Evolutionary conservation across 2,797 vertebrate genomes (phyloP).

Genomic region (Sebastiscus albofasciatus): DNA sequence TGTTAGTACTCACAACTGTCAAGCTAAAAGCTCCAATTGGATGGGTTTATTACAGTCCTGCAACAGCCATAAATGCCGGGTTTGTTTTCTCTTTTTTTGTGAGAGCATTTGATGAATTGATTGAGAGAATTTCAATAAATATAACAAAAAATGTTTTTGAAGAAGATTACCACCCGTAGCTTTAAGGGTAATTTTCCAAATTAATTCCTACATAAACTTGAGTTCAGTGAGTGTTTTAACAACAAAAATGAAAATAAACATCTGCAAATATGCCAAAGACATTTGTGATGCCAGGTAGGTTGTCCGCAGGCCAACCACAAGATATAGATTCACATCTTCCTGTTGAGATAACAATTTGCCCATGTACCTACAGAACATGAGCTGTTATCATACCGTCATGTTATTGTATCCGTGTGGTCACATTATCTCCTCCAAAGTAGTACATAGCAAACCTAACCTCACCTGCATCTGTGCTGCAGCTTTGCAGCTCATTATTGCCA

Average conservation of each 20-base stretch:
- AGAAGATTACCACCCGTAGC: no score
- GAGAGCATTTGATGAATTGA: neutral
- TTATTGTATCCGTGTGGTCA: neutral
- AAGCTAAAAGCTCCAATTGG: no score
- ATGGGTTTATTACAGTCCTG: no score
- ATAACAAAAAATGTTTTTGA: neutral
- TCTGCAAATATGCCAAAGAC: neutral
- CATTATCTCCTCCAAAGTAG: neutral
- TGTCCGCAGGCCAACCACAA: neutral
- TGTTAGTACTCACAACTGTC: no score
- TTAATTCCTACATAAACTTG: slow-evolving; percentile 1
- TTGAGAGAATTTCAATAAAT: neutral
- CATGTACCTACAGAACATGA: neutral
- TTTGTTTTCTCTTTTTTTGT: neutral
- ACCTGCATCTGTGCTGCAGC: neutral
- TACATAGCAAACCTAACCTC: neutral
- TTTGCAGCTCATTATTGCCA: neutral
- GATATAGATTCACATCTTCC: neutral
- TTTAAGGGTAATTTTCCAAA: neutral
- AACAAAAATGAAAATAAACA: neutral
- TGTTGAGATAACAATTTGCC: neutral
- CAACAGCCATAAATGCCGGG: no score
- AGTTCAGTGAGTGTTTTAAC: neutral
- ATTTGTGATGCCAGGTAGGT: neutral
- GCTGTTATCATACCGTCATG: neutral